Percentiles rank a stretch among this genome's conserved stretches.
These are phyloP conservation scores for Athalia circularis DNA, from an alignment of 2,888 invertebrate species.

Conservation along the genomic window DNA sequence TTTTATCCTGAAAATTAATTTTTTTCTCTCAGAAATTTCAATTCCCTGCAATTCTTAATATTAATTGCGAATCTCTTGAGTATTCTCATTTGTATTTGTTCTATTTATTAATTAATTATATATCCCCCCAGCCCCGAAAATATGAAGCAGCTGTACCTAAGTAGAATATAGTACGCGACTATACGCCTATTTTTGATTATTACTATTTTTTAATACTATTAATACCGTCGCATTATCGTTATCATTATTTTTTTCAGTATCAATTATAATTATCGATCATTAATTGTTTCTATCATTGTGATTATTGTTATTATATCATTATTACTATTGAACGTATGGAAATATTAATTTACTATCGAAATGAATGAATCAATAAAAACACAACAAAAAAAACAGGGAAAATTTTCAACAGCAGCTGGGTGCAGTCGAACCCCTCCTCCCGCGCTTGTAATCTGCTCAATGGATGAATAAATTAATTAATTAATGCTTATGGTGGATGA, in stretches of 20 bases:
- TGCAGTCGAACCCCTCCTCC: slow-evolving; percentile 50
- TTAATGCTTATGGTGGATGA: no score
- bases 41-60: no score
- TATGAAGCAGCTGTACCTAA: slow-evolving; percentile 72
- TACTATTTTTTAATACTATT: slow-evolving; percentile 60
- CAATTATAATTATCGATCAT: slow-evolving; percentile 56
- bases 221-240: slow-evolving; percentile 39
- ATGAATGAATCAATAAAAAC: slow-evolving; percentile 58
- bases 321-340: slow-evolving; percentile 49
- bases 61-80: no score
- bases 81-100: no score
- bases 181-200: slow-evolving; percentile 63
- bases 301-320: slow-evolving; percentile 58
- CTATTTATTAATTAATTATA: no score
- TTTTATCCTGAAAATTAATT: no score
- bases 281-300: slow-evolving; percentile 55
- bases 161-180: slow-evolving; percentile 61
- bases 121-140: no score
- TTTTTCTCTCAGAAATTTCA: no score
- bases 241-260: slow-evolving; percentile 55
- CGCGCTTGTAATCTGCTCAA: slow-evolving; percentile 22
- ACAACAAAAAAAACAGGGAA: no score
- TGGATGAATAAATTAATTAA: background rate
- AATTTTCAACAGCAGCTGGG: slow-evolving; percentile 45
- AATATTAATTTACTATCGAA: slow-evolving; percentile 60